Conservation (phyloP, 2,113 vertebrate species). For the Solea solea region DNA sequence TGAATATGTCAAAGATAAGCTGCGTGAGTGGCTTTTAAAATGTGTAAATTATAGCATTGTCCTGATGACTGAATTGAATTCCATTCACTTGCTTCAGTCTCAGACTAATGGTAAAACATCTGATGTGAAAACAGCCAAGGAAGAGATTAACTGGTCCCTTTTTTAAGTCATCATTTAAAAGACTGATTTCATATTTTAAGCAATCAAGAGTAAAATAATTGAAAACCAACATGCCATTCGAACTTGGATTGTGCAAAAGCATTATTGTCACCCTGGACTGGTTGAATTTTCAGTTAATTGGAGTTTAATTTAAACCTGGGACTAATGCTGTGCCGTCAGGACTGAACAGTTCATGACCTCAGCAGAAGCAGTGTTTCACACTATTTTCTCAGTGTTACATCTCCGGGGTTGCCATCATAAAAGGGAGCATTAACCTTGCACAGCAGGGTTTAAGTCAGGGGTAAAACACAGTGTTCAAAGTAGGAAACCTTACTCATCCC, state of each 20-base stretch:
- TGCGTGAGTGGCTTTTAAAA: too few relatives aligned
- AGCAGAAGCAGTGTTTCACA: constrained; percentile 1
- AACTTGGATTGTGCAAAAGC: too few relatives aligned
- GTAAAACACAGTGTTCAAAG: not conserved
- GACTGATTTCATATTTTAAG: too few relatives aligned
- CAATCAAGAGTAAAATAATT: too few relatives aligned
- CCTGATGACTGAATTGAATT: not conserved
- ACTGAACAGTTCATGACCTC: constrained; percentile 3
- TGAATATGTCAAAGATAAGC: too few relatives aligned
- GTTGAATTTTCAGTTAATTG: too few relatives aligned
- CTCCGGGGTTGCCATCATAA: constrained; percentile 2
- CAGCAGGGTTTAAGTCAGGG: constrained; percentile 15
- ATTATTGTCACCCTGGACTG: too few relatives aligned
- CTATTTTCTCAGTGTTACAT: not conserved
- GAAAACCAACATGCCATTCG: too few relatives aligned
- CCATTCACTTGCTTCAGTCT: not conserved
- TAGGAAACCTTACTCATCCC: constrained; percentile 5
- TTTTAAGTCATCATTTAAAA: too few relatives aligned
- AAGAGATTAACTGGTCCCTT: too few relatives aligned
- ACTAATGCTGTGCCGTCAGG: not conserved
- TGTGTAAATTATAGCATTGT: not conserved
- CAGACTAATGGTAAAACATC: not conserved
- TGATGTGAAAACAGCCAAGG: too few relatives aligned
- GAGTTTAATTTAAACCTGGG: not conserved
- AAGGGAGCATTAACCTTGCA: not conserved